Evolutionary conservation across 2,113 vertebrate species (phyloP), one percentile per base, ranked within the genome.

Genomic region (Alexandromys fortis): DNA sequence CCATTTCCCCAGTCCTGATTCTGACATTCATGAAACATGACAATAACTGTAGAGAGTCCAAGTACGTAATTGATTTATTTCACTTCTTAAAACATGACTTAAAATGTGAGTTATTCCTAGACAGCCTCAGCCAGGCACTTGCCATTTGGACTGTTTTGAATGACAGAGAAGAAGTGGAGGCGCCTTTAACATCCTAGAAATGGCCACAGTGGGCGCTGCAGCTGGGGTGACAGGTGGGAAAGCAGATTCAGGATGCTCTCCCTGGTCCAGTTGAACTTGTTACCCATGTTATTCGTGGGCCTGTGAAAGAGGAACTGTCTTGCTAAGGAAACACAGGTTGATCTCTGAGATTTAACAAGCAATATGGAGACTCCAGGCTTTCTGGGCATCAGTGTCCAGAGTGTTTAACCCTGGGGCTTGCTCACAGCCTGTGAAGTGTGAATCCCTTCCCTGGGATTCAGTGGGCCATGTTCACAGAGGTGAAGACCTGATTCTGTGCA

Each of bases 1-100:
- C 47, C 4, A 67, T 26, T 35, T 35, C 58, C 30, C 2, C 10
- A 58, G 9, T 45, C 78, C 49, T 0, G 21, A 22, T 33, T 75
- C 68, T 0, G 22, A 17, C 55, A 94, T 93, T 91, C 91, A 65
- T 42, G 47, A 92, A 94, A 92, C 24, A 11, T 77, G 58, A 42
- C 28, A n/a, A 30, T 76, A 47, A 76, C 61, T 4, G 9, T 33
- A 26, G 7, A 86, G 67, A 95, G 28, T n/a, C 12, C 9, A 86
- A 89, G 45, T 61, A 55, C n/a, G 17, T 33, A 72, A 14, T 14
- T n/a, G 24, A 47, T 75, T 85, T 65, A 49, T 26, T 63, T 89
- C 76, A 76, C 16, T 38, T 75, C 88, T 78, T 8, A 21, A 19
- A 38, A 35, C 67, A 83, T 92, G 65, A 30, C 7, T 88, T 79